Base-by-base conservation (phyloP, 2,113 vertebrate genomes). In the Sinocyclocheilus grahami region DNA sequence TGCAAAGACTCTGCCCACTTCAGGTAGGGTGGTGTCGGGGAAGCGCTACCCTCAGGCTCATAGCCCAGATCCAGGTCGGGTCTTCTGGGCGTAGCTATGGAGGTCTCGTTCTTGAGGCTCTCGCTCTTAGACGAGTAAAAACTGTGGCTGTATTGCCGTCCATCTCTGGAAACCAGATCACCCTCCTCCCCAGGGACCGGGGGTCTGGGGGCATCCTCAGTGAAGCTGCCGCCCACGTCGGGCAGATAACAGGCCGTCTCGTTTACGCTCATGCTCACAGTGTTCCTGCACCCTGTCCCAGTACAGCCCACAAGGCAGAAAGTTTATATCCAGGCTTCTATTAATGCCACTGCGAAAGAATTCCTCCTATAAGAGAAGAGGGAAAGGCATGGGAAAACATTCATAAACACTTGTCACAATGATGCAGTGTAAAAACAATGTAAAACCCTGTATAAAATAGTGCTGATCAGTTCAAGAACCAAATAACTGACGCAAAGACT, bases 151-250 rank as follows among this genome's bases (percentile, higher is more conserved):
- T 94, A 85, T 0, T 95, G 96, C 87, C 96, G 95, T 71, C 90
- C 91, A 74, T 97, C 97, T 0, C 95, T 91, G 92, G 95, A 95
- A 87, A 97, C 95, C 20, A 99, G 95, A 77, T 98, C 97, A 6
- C 98, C 98, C 86, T 99, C 98, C 91, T 99, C 98, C 3, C 98
- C 98, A 6, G 98, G 98, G 89, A 99, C 98, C 0, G 98, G 98
- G 72, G 98, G 98, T 90, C 98, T 96, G 5, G 98, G 98, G 86
- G 98, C 97, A 93, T 99, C 97, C 94, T 99, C 97, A 84, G 97
- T 99, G 94, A 99, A 99, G 95, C 96, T 96, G 90, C 96, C 94
- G 89, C 96, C 97, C 0, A 97, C 95, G 93, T 98, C 97, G 94
- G 96, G 93, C 88, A 95, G 92, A 93, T 96, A 98, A 91, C 94